These are phyloP conservation scores for Augiades crinisus DNA, from an alignment of 2,888 invertebrate species.

Conservation along the genomic window DNA sequence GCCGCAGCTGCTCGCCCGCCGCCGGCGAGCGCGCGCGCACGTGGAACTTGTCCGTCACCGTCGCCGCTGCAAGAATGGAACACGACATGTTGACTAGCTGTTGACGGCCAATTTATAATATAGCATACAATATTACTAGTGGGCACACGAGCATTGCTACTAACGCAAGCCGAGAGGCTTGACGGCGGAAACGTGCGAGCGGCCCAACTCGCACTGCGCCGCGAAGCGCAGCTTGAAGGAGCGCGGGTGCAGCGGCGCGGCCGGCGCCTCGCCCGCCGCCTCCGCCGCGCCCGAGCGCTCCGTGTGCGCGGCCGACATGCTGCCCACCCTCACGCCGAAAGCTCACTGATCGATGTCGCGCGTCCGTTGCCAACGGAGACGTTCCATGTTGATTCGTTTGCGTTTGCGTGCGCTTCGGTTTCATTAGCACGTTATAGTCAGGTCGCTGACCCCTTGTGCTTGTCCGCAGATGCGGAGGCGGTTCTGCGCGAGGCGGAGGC, in stretches of 20 bases:
- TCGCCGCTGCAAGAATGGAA: constrained; percentile 45
- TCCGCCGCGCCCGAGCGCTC: constrained; percentile 10
- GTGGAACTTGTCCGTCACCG: constrained; percentile 59
- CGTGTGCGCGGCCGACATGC: constrained; percentile 10
- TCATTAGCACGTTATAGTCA: too few relatives aligned
- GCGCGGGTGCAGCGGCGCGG: constrained; percentile 34
- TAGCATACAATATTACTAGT: too few relatives aligned
- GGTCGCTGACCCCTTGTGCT: too few relatives aligned
- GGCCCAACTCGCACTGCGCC: constrained; percentile 61
- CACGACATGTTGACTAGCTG: constrained; percentile 29
- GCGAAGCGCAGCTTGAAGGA: constrained; percentile 70
- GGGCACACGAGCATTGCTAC: too few relatives aligned
- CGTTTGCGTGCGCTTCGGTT: too few relatives aligned
- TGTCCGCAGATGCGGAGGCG: constrained; percentile 90
- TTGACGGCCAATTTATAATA: too few relatives aligned
- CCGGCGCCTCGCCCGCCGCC: not conserved
- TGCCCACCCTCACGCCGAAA: not conserved
- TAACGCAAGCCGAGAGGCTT: constrained; percentile 61
- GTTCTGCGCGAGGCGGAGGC: constrained; percentile 97
- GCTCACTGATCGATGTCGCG: not conserved
- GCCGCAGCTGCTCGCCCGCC: constrained; percentile 36
- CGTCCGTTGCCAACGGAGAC: not conserved
- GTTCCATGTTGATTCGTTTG: too few relatives aligned
- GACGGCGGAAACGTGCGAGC: constrained; percentile 61
- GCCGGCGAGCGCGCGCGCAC: constrained; percentile 35